A percentile compares a stretch with the other conserved stretches of the same genome.
Conservation (phyloP, 2,888 invertebrate genomes). For the Lingula anatina region DNA sequence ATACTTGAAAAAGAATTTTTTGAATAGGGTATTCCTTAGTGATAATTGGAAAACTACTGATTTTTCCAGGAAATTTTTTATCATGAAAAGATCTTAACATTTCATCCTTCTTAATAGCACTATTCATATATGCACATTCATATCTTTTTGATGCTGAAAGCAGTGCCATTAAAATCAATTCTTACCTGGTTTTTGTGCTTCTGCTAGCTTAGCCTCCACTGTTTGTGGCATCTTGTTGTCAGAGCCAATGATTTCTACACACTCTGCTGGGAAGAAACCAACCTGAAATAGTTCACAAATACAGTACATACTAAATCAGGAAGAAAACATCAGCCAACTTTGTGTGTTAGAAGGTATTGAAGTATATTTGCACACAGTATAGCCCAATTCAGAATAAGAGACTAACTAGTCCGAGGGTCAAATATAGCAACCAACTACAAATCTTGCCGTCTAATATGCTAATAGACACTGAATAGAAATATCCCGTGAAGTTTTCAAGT, state of each 20-base stretch:
- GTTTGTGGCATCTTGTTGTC: constrained; percentile 63
- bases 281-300: too few relatives aligned
- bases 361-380: too few relatives aligned
- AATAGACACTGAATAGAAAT: too few relatives aligned
- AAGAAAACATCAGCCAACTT: too few relatives aligned
- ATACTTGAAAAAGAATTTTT: not conserved
- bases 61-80: not conserved
- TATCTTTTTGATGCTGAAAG: not conserved
- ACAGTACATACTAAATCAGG: too few relatives aligned
- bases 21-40: not conserved
- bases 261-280: constrained; percentile 94
- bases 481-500: too few relatives aligned
- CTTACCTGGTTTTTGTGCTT: constrained; percentile 17
- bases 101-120: not conserved
- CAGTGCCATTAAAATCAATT: constrained; percentile 24
- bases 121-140: not conserved
- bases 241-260: constrained; percentile 80
- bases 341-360: too few relatives aligned
- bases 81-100: too few relatives aligned
- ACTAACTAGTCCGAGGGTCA: too few relatives aligned
- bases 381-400: too few relatives aligned
- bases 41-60: not conserved
- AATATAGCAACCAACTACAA: too few relatives aligned
- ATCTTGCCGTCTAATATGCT: too few relatives aligned
- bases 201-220: constrained; percentile 40